Base-by-base conservation (phyloP, 2,888 invertebrate species). In the Luperina testacea region DNA sequence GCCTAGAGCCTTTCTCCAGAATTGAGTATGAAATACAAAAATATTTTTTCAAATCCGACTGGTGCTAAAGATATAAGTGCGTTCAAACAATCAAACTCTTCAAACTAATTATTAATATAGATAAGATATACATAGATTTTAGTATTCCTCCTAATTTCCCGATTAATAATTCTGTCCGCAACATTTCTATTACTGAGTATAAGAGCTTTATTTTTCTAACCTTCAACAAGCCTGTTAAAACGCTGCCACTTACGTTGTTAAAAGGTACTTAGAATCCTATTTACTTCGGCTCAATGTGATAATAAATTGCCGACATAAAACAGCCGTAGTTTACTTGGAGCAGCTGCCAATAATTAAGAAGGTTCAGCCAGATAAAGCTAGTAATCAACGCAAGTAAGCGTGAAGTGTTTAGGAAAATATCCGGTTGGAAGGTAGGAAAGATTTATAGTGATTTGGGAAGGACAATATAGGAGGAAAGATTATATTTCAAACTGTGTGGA, bases 281-380 rank as follows among this genome's bases (percentile, higher is more conserved):
- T 76, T 76, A 74, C 59, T 75, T 15, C 20, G 17, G 53, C 32
- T 45, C 48, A n/a, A 45, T 73, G 71, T 51, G 51, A 73, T 75
- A 83, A 80, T 63, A 83, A 83, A 83, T 80, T 70, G 73, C 63
- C 63, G 15, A 64, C 71, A 59, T 53, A 74, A 74, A 64, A 45
- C 67, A 64, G 45, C 15, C 76, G 51, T 70, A 64, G 64, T 79
- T 75, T 61, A 59, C 57, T 57, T 27, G 38, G 65, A 73, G 67
- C 81, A 78, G 81, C 69, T 72, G 77, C 77, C 69, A 71, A 83
- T 81, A 79, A 83, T 83, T 83, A 81, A 76, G 74, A 48, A 61
- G 61, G 17, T 32, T 27, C n/a, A 11, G 27, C 72, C 84, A 76
- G 84, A 77, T 75, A 77, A 64, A 53, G 51, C 48, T 45, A n/a